Evolutionary conservation across 2,888 invertebrate genomes (phyloP).

Genomic region (Caenorhabditis sp.): DNA sequence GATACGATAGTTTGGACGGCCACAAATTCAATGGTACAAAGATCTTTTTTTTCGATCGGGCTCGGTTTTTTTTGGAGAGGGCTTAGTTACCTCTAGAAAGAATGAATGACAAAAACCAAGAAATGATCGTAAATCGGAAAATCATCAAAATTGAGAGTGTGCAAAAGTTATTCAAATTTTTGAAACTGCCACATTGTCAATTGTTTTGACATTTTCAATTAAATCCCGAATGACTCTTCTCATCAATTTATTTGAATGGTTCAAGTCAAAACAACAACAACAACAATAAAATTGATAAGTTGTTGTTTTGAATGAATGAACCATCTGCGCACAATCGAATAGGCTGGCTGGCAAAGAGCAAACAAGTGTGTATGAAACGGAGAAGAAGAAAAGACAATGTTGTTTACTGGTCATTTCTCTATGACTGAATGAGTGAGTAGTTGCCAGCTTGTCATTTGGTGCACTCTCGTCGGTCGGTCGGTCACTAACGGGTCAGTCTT

Average conservation of each 20-base stretch:
- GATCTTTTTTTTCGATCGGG: no score
- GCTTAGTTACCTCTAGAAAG: no score
- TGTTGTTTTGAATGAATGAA: background rate
- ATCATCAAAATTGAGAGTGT: no score
- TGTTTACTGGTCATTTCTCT: background rate
- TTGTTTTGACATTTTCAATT: background rate
- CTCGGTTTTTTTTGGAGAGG: no score
- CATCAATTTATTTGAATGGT: background rate
- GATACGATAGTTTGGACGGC: no score
- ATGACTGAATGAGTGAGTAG: background rate
- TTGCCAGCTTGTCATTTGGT: conserved; percentile 1
- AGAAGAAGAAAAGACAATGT: background rate
- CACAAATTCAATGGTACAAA: no score
- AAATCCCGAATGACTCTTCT: background rate
- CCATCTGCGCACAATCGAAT: background rate
- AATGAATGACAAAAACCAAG: no score
- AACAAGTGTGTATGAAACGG: background rate
- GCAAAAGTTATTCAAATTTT: no score
- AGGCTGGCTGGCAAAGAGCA: background rate
- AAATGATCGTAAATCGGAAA: no score
- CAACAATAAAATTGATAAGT: conserved; percentile 1
- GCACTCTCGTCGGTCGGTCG: background rate
- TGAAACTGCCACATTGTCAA: no score
- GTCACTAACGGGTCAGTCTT: background rate
- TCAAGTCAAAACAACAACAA: background rate